Conservation (phyloP, 2,113 vertebrate genomes). For the Psephotus haematonotus region DNA sequence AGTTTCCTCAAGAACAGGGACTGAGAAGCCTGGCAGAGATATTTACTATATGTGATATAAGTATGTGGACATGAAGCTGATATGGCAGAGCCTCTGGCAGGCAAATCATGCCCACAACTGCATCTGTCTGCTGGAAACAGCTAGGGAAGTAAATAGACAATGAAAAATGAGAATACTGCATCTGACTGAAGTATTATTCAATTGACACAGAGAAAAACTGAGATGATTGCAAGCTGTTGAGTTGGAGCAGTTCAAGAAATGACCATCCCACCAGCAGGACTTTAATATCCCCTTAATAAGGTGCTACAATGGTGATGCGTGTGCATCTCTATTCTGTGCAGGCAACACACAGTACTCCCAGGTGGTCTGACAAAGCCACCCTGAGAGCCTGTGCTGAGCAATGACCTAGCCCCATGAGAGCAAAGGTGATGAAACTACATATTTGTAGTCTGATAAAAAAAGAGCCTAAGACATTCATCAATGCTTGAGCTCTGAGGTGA, state of each 20-base stretch:
- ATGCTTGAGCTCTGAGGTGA: background rate
- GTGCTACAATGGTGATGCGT: accelerated
- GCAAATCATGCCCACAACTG: background rate
- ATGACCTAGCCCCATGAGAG: background rate
- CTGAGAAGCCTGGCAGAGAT: background rate
- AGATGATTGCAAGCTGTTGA: background rate
- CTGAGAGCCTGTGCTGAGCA: background rate
- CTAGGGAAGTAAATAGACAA: background rate
- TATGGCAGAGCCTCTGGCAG: background rate
- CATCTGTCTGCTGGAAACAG: background rate
- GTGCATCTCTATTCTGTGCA: background rate
- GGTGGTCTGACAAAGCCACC: background rate
- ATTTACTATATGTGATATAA: background rate
- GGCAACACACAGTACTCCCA: background rate
- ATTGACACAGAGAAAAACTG: background rate
- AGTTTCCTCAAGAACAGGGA: background rate
- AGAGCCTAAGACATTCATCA: background rate
- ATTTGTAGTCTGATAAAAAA: background rate
- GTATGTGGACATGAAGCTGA: background rate
- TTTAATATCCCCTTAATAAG: background rate
- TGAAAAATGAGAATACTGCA: background rate
- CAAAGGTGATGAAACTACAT: background rate
- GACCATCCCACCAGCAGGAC: background rate
- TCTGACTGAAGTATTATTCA: background rate
- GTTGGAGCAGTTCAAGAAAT: background rate